Base-by-base conservation (phyloP, 2,113 vertebrate species). In the Pelusios castaneus region DNA sequence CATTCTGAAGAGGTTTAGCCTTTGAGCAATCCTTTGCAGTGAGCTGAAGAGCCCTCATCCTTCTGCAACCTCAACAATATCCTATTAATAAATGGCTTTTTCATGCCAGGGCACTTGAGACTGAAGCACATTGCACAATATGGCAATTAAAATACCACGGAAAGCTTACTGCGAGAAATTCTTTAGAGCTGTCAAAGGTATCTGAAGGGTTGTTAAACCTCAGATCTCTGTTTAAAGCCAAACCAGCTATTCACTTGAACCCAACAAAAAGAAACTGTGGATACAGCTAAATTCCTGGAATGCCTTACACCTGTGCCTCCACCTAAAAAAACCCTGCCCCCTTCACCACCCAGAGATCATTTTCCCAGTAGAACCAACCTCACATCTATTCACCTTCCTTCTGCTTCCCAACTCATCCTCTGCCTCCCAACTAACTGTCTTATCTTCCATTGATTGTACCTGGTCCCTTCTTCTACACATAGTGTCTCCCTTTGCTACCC, bases 91-190 rank as follows among this genome's bases (percentile, higher is more conserved):
- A 70, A 56, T 27, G 21, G 14, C 3, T 81, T 95, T 94, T 88
- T 84, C 89, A 38, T 94, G 89, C 34, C 51, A 92, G 41, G 63
- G 81, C 67, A 45, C 86, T 89, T 88, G 56, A 93, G 89, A 88
- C 24, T 85, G 67, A 93, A 96, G 85, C 88, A 31, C 82, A 87
- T 93, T 54, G 38, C 77, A 95, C 82, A 93, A 88, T 34, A 70
- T 2, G 76, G 54, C 54, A 96, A 95, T 91, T 97, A 96, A 87
- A 89, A 84, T 94, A 91, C 22, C 31, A 82, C 21, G 21, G 75
- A 92, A 93, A 94, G 17, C 22, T 17, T 89, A 87, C 2, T 55
- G 70, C 67, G 76, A 78, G 51, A 82, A 9, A 83, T 83, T 77
- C 38, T 86, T 90, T 86, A 34, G 34, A 92, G 38, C 34, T 19